Evolutionary conservation across 2,113 vertebrate species (phyloP), one percentile per base, ranked within the genome.

Genomic region (Blennius ocellaris): DNA sequence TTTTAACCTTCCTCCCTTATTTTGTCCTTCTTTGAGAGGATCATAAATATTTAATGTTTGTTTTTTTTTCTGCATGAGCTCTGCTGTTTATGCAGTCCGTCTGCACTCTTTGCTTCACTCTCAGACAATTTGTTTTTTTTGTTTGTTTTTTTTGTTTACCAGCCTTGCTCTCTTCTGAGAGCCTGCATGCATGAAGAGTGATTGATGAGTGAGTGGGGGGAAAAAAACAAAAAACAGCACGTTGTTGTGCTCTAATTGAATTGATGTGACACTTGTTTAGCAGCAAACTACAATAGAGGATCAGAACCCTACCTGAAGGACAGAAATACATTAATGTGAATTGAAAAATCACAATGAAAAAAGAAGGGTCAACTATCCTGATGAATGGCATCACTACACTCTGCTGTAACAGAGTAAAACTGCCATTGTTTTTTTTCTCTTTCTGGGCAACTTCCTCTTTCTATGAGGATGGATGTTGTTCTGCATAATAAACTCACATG

Each of bases 21-120:
- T 76, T 76, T 77, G 66, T 61, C 54, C 14, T 69, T 58, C 60
- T 75, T 78, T 58, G 60, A 69, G 50, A 59, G 30, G n/a, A 76
- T 70, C 74, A 84, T 87, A 62, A 81, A 86, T 81, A 81, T 83
- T 84, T 74, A 71, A 71, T 30, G 49, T 56, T 30, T 73, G 9
- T 61, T 81, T 43, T 43, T 43, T 48, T 48, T 48, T 60, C 57
- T 67, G 53, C 60, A 73, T 15, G 15, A 39, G 65, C 56, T 14
- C 63, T 67, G 40, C 52, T 81, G 61, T 74, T 87, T 72, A 80
- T 76, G 56, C 59, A 78, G 73, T 60, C 70, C 58, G 43, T 21
- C 53, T 65, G 72, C 37, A 16, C 60, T 64, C 17, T 59, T 50
- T 0, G 4, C 45, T 37, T 17, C 43, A 12, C 37, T 45, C 55